Evolutionary conservation across 2,113 vertebrate species (phyloP), one percentile per base, ranked within the genome.

Genomic region (Carlito syrichta): DNA sequence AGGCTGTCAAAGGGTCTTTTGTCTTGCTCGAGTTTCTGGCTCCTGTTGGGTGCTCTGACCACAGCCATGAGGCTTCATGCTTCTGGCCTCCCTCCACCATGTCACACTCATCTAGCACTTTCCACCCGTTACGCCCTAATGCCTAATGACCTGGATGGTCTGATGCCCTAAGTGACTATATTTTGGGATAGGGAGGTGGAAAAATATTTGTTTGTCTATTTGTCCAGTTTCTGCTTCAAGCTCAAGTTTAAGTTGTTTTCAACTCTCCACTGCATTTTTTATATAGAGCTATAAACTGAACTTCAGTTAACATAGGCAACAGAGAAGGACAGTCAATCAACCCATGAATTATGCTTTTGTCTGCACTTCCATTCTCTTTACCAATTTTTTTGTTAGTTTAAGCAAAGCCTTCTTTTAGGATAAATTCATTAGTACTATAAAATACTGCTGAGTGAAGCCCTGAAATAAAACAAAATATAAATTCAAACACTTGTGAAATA

Each of bases 1-100:
- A 90, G 43, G 50, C 77, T 97, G 30, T 96, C 94, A 96, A 97
- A 91, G 93, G 86, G 86, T 50, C 93, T 94, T 93, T 97, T 97
- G 94, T 97, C 95, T 97, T 96, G 56, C 88, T 94, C 91, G 73
- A 71, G 91, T 96, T 97, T 86, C 97, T 93, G 97, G 95, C 96
- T 96, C 91, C 89, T 94, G 76, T 86, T 94, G 94, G 92, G 86
- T 96, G 74, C 85, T 91, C 77, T 89, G 62, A 71, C 82, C 87
- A 86, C 91, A 96, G 89, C 71, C 91, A 6, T 52, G 94, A 96
- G 83, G 85, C 86, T 66, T 94, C 38, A 23, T 84, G 76, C 73
- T 86, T 62, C 82, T 95, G 96, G 97, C 90, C 85, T 91, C 91
- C 58, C 85, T 97, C 93, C 78, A 96, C 92, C 63, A 9, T 25